Percentiles rank a stretch among this genome's conserved stretches.
Conservation (phyloP, 2,888 invertebrate species). For the Cephus nigrinus region DNA sequence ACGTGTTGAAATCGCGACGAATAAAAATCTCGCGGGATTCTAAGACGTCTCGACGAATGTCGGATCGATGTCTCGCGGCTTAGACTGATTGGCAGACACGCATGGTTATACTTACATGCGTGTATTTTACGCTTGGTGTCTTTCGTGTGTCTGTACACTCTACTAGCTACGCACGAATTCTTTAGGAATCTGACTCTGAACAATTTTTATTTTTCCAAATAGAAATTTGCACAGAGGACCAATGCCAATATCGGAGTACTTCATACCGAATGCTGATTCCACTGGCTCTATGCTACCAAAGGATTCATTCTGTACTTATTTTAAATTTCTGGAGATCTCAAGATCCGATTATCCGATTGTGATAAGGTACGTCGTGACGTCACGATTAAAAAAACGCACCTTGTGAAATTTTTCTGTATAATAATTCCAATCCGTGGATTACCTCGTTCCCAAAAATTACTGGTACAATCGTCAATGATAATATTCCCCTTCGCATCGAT, state of each 20-base stretch:
- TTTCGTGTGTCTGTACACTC: neutral
- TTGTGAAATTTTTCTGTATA: neutral
- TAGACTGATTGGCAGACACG: neutral
- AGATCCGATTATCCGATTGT: neutral
- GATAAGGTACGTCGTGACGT: neutral
- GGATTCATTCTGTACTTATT: neutral
- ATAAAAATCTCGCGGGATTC: slow-evolving; percentile 45
- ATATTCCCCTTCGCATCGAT: neutral
- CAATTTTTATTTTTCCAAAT: neutral
- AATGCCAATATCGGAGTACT: neutral
- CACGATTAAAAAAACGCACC: neutral
- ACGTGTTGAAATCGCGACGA: slow-evolving; percentile 35
- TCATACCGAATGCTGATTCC: neutral
- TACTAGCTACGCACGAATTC: neutral
- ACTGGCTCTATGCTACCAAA: neutral
- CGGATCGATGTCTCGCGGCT: neutral
- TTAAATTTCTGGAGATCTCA: neutral
- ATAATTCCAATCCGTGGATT: neutral
- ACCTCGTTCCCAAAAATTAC: neutral
- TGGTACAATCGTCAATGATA: neutral
- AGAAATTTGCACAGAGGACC: neutral
- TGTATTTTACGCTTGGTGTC: neutral
- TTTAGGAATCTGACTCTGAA: neutral
- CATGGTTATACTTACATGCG: neutral
- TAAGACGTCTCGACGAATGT: slow-evolving; percentile 41